Conservation (phyloP, 2,113 vertebrate genomes). For the Ptilorrhoa leucosticta region DNA sequence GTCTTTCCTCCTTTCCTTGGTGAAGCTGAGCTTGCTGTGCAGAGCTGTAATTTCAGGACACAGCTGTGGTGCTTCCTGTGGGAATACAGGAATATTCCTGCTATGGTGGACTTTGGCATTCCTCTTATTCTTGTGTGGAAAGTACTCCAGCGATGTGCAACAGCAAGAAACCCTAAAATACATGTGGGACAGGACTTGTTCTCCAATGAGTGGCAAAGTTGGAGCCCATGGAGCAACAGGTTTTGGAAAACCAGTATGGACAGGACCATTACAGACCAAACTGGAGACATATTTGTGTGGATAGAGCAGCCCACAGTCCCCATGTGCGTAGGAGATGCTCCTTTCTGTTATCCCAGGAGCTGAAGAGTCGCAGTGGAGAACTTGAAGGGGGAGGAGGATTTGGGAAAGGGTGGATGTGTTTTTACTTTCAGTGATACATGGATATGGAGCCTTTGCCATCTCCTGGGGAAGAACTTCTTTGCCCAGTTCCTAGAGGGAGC, state of each 20-base stretch:
- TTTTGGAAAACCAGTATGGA: not conserved
- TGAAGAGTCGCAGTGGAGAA: not conserved
- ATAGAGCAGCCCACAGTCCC: not conserved
- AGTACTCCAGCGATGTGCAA: not conserved
- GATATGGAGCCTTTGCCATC: not conserved
- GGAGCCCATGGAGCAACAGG: not conserved
- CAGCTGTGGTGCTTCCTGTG: not conserved
- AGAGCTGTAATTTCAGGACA: not conserved
- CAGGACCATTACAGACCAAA: not conserved
- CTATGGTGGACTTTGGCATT: not conserved
- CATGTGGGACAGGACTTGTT: not conserved
- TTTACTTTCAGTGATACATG: not conserved
- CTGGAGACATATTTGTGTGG: not conserved
- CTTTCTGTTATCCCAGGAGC: not conserved
- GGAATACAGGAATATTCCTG: not conserved
- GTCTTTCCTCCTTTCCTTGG: not conserved
- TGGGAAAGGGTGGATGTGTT: not conserved
- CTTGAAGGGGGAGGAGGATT: not conserved
- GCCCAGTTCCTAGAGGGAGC: not conserved
- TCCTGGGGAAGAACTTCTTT: not conserved
- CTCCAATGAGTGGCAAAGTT: not conserved
- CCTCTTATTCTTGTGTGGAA: not conserved
- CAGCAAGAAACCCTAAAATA: not conserved
- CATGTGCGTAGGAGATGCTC: rapidly evolving
- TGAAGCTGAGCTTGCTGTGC: not conserved